These are phyloP conservation scores for Sebastes wilsoni DNA, from an alignment of 2,797 vertebrate genomes.

Conservation along the genomic window DNA sequence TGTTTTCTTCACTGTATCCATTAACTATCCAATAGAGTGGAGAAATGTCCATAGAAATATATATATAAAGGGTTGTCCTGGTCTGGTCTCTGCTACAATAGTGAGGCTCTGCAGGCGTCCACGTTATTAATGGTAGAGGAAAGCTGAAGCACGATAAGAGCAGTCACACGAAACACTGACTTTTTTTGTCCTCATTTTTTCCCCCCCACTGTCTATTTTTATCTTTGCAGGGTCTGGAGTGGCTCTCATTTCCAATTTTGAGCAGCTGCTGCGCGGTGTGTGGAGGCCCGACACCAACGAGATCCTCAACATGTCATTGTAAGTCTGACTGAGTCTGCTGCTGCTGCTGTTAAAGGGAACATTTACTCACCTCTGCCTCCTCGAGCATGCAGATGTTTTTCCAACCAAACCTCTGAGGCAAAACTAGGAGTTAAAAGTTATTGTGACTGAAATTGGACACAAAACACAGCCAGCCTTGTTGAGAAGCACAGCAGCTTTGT, in stretches of 20 bases:
- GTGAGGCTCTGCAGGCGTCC: background rate
- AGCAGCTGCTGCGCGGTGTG: conserved; percentile 95
- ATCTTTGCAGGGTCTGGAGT: conserved; percentile 90
- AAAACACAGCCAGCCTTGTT: background rate
- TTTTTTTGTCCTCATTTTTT: conserved; percentile 50
- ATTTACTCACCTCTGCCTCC: background rate
- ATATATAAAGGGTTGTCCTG: background rate
- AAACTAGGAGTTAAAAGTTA: background rate
- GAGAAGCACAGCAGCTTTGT: background rate
- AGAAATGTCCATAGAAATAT: background rate
- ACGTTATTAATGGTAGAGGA: background rate
- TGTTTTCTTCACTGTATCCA: background rate
- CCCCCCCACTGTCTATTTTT: conserved; percentile 60
- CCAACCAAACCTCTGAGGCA: background rate
- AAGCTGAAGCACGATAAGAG: conserved; percentile 21
- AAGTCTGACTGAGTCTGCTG: conserved; percentile 66
- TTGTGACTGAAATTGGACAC: background rate
- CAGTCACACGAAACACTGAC: conserved; percentile 11
- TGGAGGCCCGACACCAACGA: conserved; percentile 97
- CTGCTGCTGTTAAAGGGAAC: background rate
- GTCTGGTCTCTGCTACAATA: background rate
- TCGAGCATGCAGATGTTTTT: background rate
- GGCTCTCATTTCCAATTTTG: conserved; percentile 93
- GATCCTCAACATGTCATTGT: conserved; percentile 98
- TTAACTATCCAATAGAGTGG: background rate